Conservation (phyloP, 2,888 invertebrate species). For the Aleiodes testaceus region DNA sequence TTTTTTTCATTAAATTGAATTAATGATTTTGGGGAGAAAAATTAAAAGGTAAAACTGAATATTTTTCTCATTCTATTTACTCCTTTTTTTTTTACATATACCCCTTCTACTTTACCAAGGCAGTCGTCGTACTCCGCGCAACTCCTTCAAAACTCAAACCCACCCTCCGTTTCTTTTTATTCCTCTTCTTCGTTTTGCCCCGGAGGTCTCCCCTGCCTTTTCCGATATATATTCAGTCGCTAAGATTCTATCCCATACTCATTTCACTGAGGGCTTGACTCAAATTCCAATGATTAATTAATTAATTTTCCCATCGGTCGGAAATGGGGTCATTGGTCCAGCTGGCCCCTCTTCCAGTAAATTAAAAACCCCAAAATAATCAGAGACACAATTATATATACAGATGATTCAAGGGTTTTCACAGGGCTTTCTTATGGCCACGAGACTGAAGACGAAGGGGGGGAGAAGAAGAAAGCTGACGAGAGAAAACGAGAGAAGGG, state of each 20-base stretch:
- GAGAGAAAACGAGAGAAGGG: conserved; percentile 45
- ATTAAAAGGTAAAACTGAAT: no score
- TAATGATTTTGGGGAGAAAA: no score
- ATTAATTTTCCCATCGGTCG: background rate
- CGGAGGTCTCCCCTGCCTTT: conserved; percentile 40
- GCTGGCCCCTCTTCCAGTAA: no score
- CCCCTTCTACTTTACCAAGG: conserved; percentile 47
- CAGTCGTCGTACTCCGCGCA: conserved; percentile 38
- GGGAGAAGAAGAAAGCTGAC: conserved; percentile 47
- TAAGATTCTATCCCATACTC: conserved; percentile 32
- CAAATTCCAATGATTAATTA: conserved; percentile 23
- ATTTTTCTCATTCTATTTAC: conserved; percentile 48
- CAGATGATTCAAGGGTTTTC: conserved; percentile 70
- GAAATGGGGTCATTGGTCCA: no score
- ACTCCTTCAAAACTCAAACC: conserved; percentile 29
- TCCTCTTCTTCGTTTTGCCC: conserved; percentile 22
- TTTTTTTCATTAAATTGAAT: no score
- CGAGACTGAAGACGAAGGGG: conserved; percentile 52
- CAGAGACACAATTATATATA: conserved; percentile 48
- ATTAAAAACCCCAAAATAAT: background rate
- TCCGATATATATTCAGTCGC: conserved; percentile 31
- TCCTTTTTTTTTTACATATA: conserved; percentile 52
- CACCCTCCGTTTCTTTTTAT: conserved; percentile 40
- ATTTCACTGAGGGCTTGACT: background rate
- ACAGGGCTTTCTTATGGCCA: conserved; percentile 66